phyloP scores from a whole-genome alignment of 2,113 vertebrate genomes.

The Cyanoderma ruficeps region DNA sequence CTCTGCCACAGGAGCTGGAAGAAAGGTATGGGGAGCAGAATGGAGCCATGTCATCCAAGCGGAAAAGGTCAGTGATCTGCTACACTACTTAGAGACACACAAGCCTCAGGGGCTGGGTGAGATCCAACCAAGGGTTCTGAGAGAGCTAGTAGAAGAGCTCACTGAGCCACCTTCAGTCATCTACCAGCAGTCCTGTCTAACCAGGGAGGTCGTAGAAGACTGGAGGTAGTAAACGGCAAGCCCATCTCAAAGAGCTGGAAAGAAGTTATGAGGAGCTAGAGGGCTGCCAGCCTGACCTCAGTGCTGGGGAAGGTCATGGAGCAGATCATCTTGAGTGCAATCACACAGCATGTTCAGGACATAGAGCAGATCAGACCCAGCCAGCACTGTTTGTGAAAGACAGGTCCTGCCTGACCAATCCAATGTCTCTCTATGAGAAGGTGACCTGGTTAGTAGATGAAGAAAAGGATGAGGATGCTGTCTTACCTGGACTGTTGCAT shows the following conservation, averaged over 20 bases:
- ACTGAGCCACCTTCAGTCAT: neutral
- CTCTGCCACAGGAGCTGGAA: neutral
- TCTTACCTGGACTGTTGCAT: neutral
- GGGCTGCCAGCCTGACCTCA: neutral
- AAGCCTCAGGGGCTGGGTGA: too few relatives aligned
- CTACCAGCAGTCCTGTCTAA: neutral
- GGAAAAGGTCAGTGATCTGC: neutral
- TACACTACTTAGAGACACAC: neutral
- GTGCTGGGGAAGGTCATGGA: neutral
- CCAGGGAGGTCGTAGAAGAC: neutral
- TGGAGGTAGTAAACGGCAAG: fast-evolving
- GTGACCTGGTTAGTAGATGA: neutral
- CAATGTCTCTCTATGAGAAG: neutral
- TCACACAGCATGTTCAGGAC: neutral
- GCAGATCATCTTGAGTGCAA: neutral
- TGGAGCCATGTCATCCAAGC: neutral
- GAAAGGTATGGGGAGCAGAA: neutral
- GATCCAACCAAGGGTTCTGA: neutral
- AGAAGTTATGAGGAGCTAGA: neutral
- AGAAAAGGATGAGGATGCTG: neutral
- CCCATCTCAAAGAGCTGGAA: neutral
- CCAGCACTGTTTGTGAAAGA: neutral
- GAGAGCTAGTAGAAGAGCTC: neutral
- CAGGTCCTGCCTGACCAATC: neutral
- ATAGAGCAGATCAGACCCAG: neutral